These are phyloP conservation scores for Aphaenogaster floridana DNA, from an alignment of 1,140 invertebrate genomes.

Conservation along the genomic window DNA sequence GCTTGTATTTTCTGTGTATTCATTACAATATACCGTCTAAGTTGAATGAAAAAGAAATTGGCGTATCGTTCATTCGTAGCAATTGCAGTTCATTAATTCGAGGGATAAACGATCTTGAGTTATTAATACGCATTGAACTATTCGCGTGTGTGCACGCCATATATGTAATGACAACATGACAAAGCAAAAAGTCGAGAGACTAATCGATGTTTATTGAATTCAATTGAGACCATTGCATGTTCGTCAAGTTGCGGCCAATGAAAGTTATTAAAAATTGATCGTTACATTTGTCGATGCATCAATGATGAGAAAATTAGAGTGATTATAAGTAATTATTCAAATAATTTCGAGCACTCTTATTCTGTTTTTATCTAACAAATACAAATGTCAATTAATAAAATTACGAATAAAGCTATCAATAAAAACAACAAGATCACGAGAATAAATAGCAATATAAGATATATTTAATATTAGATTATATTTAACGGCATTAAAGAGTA, in stretches of 20 bases:
- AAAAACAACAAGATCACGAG: background rate
- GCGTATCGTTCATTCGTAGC: background rate
- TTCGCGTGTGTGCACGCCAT: background rate
- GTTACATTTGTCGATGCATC: background rate
- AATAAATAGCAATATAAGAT: background rate
- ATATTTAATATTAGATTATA: background rate
- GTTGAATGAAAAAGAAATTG: background rate
- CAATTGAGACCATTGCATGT: slow-evolving; percentile 63
- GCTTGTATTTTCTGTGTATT: background rate
- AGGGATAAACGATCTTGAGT: slow-evolving; percentile 12
- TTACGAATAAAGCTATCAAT: background rate
- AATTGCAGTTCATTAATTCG: slow-evolving; percentile 31
- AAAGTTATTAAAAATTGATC: slow-evolving; percentile 17
- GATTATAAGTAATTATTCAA: slow-evolving; percentile 15
- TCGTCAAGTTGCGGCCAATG: slow-evolving; percentile 55
- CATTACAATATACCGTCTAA: background rate
- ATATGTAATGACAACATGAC: slow-evolving; percentile 39
- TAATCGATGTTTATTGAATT: slow-evolving; percentile 69
- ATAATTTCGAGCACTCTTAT: background rate
- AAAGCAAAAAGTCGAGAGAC: slow-evolving; percentile 42
- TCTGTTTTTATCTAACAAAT: background rate
- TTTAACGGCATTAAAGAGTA: background rate
- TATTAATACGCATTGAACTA: slow-evolving; percentile 11
- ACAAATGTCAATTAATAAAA: background rate
- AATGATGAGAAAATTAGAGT: slow-evolving; percentile 18